These are phyloP conservation scores for Myopa testacea DNA, from an alignment of 2,888 invertebrate species.

Conservation along the genomic window DNA sequence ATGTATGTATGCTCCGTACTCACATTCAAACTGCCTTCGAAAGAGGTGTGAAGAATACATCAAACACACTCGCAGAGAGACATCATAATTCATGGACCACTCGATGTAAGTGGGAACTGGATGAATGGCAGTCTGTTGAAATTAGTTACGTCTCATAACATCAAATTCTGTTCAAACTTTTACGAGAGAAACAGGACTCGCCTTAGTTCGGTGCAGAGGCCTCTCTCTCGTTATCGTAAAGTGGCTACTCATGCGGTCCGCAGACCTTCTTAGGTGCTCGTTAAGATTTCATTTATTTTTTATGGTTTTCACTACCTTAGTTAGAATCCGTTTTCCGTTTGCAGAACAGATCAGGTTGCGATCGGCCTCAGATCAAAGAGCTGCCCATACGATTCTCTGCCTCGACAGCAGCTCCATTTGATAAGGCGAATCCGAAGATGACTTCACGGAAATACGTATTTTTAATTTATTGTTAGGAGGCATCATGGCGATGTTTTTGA, in stretches of 20 bases:
- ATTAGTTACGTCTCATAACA: slow-evolving; percentile 19
- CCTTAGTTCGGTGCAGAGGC: slow-evolving; percentile 37
- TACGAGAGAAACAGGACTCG: not conserved
- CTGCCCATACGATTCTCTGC: not conserved
- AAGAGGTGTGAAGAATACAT: slow-evolving; percentile 30
- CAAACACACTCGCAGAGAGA: slow-evolving; percentile 34
- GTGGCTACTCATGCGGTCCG: slow-evolving; percentile 60
- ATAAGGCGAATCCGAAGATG: slow-evolving; percentile 53
- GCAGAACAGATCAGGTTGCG: not conserved
- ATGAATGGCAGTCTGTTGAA: slow-evolving; percentile 11
- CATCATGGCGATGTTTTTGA: slow-evolving; percentile 48
- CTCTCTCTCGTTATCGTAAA: slow-evolving; percentile 50
- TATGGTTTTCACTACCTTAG: slow-evolving; percentile 6
- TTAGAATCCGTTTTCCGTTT: not conserved
- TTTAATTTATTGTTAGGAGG: slow-evolving; percentile 55
- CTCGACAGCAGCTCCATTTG: slow-evolving; percentile 44
- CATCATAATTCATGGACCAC: slow-evolving; percentile 28
- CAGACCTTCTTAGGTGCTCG: slow-evolving; percentile 49
- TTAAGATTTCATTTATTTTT: slow-evolving; percentile 59
- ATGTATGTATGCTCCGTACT: no score
- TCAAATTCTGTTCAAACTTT: not conserved
- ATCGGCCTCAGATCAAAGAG: slow-evolving; percentile 34
- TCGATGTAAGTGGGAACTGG: slow-evolving; percentile 21
- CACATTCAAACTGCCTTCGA: not conserved
- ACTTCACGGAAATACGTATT: slow-evolving; percentile 44